Evolutionary conservation across 2,888 invertebrate genomes (phyloP).

Genomic region (Glaucopsyche alexis): DNA sequence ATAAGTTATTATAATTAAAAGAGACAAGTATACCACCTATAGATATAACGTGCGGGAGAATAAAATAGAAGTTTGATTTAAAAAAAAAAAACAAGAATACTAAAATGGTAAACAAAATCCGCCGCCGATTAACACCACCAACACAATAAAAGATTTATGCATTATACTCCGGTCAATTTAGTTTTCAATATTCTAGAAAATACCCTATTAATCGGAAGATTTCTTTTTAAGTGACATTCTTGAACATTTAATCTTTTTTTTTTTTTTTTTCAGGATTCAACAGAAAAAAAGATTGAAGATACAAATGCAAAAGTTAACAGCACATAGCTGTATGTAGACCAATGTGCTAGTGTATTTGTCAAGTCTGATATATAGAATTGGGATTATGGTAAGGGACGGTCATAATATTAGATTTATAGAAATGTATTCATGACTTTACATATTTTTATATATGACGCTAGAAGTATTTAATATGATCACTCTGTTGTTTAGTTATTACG

Average conservation of each 20-base stretch:
- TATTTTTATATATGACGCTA: background rate
- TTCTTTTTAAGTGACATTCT: background rate
- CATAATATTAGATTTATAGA: constrained; percentile 8
- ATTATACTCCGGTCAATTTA: too few species aligned
- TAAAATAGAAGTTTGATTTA: too few species aligned
- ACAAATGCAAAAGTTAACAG: constrained; percentile 8
- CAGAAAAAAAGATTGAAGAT: constrained; percentile 17
- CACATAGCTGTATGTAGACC: constrained; percentile 13
- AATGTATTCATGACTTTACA: constrained; percentile 8
- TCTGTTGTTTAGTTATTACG: background rate
- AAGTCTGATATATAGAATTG: constrained; percentile 26
- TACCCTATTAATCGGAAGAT: too few species aligned
- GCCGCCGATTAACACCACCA: too few species aligned
- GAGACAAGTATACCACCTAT: too few species aligned
- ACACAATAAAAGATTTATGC: too few species aligned
- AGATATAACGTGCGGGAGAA: too few species aligned
- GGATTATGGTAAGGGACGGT: constrained; percentile 1
- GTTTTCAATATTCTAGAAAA: too few species aligned
- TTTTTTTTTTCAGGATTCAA: constrained; percentile 10
- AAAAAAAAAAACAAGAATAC: too few species aligned
- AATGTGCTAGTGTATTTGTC: constrained; percentile 5
- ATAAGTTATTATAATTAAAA: too few species aligned
- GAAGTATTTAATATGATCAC: background rate
- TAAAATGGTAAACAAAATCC: too few species aligned
- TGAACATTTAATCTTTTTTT: background rate